Evolutionary conservation across 2,888 invertebrate genomes (phyloP).

Genomic region (Dasysyrphus albostriatus): DNA sequence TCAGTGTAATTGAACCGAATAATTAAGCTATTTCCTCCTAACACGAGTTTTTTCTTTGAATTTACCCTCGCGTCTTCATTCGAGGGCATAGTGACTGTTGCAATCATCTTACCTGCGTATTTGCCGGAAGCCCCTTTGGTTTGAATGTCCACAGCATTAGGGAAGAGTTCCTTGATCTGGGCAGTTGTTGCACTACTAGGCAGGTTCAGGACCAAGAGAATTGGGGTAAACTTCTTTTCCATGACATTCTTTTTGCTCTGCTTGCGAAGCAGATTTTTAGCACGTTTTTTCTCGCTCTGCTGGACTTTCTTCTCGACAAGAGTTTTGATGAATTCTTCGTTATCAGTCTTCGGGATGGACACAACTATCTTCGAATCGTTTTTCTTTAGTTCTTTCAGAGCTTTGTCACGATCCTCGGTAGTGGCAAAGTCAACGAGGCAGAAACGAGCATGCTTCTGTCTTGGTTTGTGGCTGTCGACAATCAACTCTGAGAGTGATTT

Average conservation of each 20-base stretch:
- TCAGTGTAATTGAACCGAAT: slow-evolving; percentile 78
- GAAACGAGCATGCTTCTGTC: slow-evolving; percentile 81
- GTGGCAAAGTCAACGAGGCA: slow-evolving; percentile 80
- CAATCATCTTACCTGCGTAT: slow-evolving; percentile 77
- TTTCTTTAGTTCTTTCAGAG: slow-evolving; percentile 70
- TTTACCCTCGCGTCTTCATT: slow-evolving; percentile 79
- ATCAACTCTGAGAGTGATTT: slow-evolving; percentile 79
- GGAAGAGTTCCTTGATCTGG: slow-evolving; percentile 80
- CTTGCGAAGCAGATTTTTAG: slow-evolving; percentile 78
- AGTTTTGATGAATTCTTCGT: slow-evolving; percentile 78
- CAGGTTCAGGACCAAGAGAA: slow-evolving; percentile 80
- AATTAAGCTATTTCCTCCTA: slow-evolving; percentile 78
- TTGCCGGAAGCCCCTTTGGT: slow-evolving; percentile 78
- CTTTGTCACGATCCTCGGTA: slow-evolving; percentile 78
- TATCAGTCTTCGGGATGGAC: slow-evolving; percentile 80
- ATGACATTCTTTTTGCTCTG: slow-evolving; percentile 77
- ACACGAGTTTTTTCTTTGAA: slow-evolving; percentile 77
- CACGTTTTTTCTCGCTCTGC: slow-evolving; percentile 78
- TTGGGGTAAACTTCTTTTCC: slow-evolving; percentile 79
- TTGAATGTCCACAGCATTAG: slow-evolving; percentile 81
- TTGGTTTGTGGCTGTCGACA: slow-evolving; percentile 78
- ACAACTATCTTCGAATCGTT: slow-evolving; percentile 77
- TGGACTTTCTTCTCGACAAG: slow-evolving; percentile 79
- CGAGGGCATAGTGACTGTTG: slow-evolving; percentile 80
- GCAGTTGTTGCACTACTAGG: slow-evolving; percentile 79